Percentiles rank a stretch among this genome's conserved stretches.
phyloP scores from a whole-genome alignment of 2,113 vertebrate species.

The Podiceps cristatus region DNA sequence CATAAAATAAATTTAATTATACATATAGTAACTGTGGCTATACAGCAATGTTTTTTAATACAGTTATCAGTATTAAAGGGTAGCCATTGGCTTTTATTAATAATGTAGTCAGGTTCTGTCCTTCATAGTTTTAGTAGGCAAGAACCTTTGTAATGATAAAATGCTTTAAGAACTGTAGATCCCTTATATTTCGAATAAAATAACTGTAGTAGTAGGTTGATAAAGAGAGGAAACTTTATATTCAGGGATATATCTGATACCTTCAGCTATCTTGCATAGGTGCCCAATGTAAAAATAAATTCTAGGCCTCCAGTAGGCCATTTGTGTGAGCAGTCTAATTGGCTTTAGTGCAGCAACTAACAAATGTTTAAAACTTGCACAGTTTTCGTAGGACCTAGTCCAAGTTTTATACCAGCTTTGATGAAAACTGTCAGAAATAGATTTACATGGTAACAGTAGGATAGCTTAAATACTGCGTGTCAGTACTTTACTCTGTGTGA shows the following conservation, averaged over 20 bases:
- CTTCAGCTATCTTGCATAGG: neutral
- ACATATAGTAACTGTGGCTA: neutral
- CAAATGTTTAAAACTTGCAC: neutral
- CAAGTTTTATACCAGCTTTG: neutral
- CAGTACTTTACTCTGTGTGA: neutral
- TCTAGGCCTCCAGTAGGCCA: neutral
- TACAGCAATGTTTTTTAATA: neutral
- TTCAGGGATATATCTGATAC: neutral
- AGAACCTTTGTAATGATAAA: neutral
- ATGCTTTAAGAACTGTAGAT: neutral
- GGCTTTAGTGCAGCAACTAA: neutral
- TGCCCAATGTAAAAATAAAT: neutral
- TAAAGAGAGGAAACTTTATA: neutral
- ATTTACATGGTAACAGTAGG: neutral
- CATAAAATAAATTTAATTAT: neutral
- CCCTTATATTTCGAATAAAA: neutral
- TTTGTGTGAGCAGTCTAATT: neutral
- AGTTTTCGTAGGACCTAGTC: neutral
- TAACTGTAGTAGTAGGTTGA: neutral
- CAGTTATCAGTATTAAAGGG: neutral
- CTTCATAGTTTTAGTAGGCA: neutral
- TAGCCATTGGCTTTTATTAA: neutral
- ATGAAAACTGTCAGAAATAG: conserved; percentile 10
- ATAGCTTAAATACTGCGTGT: neutral
- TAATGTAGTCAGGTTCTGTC: neutral